Evolutionary conservation across 2,113 vertebrate genomes (phyloP), one percentile per base, ranked within the genome.

Genomic region (Ictalurus furcatus): DNA sequence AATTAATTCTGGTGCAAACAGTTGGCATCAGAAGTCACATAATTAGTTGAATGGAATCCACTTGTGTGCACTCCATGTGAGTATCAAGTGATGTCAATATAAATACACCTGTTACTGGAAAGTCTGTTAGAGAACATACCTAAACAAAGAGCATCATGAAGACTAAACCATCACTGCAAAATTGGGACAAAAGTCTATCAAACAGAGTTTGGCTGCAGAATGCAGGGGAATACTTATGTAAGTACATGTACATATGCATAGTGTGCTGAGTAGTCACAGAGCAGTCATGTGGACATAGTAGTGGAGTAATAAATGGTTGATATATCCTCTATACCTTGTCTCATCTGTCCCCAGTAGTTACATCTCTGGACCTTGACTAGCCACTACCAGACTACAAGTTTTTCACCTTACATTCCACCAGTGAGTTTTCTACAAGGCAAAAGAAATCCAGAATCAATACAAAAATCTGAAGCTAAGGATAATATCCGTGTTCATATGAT

Each of bases 331-430:
- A 65, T 23, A 65, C 28, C 44, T 30, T 56, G 13, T n/a, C 7
- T 73, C 30, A 6, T 13, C 28, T 7, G 7, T 17, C 5, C 7
- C 9, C 1, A 44, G 8, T 44, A 65, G 78, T 90, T 85, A 89
- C 73, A 82, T 91, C 79, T 54, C 59, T 73, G 13, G 61, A 92
- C 89, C 78, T 88, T 56, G 65, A 52, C 85, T 6, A 88, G 44
- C 28, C 84, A 87, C 85, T 88, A 88, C 78, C 79, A 85, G 63
- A 84, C 7, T 56, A 5, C 40, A 37, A 65, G 63, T 79, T 88
- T 92, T 88, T 88, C 89, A 83, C 34, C 83, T 67, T 74, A 23
- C 48, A 52, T 19, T 2, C 25, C 58, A 82, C 16, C 34, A 84
- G 58, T 61, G 19, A 44, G n/a, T 40, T 59, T 8, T 37, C n/a